Conservation (phyloP, 2,888 invertebrate species). For the Venusia cambrica region DNA sequence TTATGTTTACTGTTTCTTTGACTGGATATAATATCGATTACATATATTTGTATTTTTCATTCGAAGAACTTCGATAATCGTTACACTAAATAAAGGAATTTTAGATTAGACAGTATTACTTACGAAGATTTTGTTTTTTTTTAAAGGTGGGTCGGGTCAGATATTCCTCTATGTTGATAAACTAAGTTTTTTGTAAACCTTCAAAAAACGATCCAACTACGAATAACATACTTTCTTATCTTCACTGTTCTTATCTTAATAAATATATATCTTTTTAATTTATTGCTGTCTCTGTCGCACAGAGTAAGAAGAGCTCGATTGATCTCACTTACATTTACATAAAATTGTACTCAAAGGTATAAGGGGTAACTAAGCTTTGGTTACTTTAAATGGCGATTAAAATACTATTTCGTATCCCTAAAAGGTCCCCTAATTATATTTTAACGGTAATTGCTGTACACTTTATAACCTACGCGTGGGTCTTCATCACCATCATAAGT, state of each 20-base stretch:
- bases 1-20: too few species aligned
- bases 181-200: slow-evolving; percentile 9
- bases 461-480: slow-evolving; percentile 4
- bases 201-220: slow-evolving; percentile 17
- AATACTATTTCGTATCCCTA: slow-evolving; percentile 38
- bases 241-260: slow-evolving; percentile 41
- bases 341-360: slow-evolving; percentile 46
- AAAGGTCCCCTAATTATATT: slow-evolving; percentile 45
- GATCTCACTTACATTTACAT: slow-evolving; percentile 66
- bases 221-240: slow-evolving; percentile 28
- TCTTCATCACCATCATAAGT: too few species aligned
- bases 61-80: too few species aligned
- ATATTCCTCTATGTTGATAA: too few species aligned
- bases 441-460: slow-evolving; percentile 1
- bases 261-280: slow-evolving; percentile 45
- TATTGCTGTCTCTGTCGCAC: slow-evolving; percentile 78
- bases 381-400: slow-evolving; percentile 39
- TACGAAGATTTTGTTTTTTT: too few species aligned
- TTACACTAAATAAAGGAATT: too few species aligned
- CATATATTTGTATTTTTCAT: too few species aligned
- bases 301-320: slow-evolving; percentile 71
- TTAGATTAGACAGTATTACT: too few species aligned
- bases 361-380: slow-evolving; percentile 45
- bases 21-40: too few species aligned
- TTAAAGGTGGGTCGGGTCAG: too few species aligned